Base-by-base conservation (phyloP, 2,113 vertebrate species). In the Cricetomys ansorgei region DNA sequence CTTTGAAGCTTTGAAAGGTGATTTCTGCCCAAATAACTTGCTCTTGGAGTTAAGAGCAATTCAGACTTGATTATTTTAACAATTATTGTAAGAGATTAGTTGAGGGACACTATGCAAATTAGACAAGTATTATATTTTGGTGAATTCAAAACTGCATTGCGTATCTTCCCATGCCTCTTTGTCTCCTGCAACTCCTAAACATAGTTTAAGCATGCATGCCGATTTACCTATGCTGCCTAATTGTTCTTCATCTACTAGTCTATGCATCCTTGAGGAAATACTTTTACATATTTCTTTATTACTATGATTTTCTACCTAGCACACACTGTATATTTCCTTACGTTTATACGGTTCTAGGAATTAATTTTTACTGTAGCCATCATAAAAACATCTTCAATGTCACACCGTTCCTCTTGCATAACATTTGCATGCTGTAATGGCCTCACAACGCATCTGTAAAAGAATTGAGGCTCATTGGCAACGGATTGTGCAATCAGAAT, bases 71-170 rank as follows among this genome's bases (percentile, higher is more conserved):
- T n/a, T 81, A 81, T 94, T 95, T 80, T 84, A 62, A 89, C 65
- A 94, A 40, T 7, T 55, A 17, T 31, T 77, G 21, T 69, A 57
- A 85, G 7, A 90, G 53, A 76, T 59, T 67, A 53, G n/a, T 50
- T 95, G 29, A 94, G 91, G 55, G 72, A 94, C 88, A 50, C 69
- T 76, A 29, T 43, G 75, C 31, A 95, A 83, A 91, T 64, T 67
- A 89, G 77, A 76, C 37, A 29, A n/a, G 2, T 62, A 69, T 81
- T 65, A 7, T 84, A 62, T 55, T 81, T 83, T 67, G 12, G 15
- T 81, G 75, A n/a, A 62, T 95, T 91, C 11, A 85, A 67, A 92
- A 48, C 13, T 37, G 9, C 53, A 29, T 43, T 92, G 43, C 11
- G 55, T 92, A 48, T 43, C 3, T 3, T n/a, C n/a, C n/a, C n/a